Evolutionary conservation across 2,113 vertebrate species (phyloP).

Genomic region (Mesocricetus auratus): DNA sequence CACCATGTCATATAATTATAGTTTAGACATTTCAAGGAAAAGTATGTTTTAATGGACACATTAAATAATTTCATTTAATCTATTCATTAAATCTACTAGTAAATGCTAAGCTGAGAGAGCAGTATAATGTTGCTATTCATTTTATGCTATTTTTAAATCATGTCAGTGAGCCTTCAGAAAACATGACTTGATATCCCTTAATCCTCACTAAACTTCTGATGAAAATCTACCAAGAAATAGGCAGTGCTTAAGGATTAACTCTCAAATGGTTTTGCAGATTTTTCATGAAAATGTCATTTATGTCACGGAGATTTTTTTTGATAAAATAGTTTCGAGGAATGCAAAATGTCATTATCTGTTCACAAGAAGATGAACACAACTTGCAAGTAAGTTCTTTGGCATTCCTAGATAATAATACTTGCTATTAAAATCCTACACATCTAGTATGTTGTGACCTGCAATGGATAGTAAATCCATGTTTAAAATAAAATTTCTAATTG

Average conservation of each 20-base stretch:
- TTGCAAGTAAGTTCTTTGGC: slow-evolving; percentile 3
- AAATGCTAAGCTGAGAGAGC: not conserved
- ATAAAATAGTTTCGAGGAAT: slow-evolving; percentile 11
- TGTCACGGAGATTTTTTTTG: not conserved
- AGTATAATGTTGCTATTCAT: not conserved
- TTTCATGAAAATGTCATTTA: not conserved
- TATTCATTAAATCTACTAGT: not conserved
- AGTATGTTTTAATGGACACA: not conserved
- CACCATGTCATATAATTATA: not conserved
- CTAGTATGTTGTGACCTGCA: not conserved
- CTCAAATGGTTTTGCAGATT: not conserved
- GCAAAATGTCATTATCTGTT: not conserved
- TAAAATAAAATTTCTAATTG: not conserved
- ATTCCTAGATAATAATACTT: not conserved
- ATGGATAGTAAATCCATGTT: not conserved
- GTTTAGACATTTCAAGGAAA: slow-evolving; percentile 50
- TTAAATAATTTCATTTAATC: slow-evolving; percentile 6
- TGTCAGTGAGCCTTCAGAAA: not conserved
- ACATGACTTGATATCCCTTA: not conserved
- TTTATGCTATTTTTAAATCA: not conserved
- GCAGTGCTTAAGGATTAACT: not conserved
- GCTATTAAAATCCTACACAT: not conserved
- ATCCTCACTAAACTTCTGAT: not conserved
- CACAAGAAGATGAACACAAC: not conserved
- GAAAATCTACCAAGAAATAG: not conserved